phyloP scores from a whole-genome alignment of 2,113 vertebrate species.

The Fulmarus glacialis region DNA sequence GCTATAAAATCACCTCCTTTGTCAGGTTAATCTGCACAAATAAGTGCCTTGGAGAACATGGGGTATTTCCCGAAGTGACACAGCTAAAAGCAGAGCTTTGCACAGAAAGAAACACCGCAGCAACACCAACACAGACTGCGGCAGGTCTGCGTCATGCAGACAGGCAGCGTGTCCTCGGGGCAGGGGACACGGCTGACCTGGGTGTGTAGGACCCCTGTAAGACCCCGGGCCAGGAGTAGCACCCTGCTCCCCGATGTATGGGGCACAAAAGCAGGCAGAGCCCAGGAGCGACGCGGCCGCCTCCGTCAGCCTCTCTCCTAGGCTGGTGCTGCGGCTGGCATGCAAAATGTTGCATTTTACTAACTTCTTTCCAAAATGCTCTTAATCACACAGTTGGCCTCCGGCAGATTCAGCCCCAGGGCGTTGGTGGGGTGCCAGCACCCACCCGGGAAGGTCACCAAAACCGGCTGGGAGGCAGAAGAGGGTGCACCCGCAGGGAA shows the following conservation, averaged over 20 bases:
- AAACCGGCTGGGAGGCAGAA: neutral
- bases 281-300: accelerated
- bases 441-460: neutral
- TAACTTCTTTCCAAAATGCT: neutral
- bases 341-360: neutral
- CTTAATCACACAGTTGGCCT: accelerated
- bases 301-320: neutral
- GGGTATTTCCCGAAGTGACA: neutral
- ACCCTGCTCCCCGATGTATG: accelerated
- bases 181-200: accelerated
- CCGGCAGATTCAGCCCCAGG: neutral
- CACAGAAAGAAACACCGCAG: accelerated
- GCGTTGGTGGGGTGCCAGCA: accelerated
- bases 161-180: neutral
- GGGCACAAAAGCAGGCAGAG: neutral
- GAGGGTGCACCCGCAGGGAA: neutral
- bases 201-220: accelerated
- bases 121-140: neutral
- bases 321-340: accelerated
- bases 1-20: neutral
- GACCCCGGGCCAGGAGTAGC: neutral
- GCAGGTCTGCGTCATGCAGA: neutral
- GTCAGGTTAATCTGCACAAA: neutral
- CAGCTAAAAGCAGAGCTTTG: neutral
- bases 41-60: neutral